Evolutionary conservation across 2,113 vertebrate genomes (phyloP), one percentile per base, ranked within the genome.

Genomic region (Pedetes capensis): DNA sequence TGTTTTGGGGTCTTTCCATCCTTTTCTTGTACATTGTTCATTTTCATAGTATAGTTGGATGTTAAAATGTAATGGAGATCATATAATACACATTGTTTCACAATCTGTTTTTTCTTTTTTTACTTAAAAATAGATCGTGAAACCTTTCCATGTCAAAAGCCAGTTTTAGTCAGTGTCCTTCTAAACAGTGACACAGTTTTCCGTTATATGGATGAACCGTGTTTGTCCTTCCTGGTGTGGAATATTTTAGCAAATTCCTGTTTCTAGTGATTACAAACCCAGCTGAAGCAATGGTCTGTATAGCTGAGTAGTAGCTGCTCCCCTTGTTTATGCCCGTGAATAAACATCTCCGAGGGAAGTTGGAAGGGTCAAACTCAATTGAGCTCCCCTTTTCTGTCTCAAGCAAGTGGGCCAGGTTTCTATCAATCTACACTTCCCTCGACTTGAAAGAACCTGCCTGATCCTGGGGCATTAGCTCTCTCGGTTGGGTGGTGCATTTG

Each of bases 331-430:
- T 66, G 61, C 53, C 42, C 47, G 5, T 6, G 39, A 49, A 42
- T 18, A 53, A 51, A 44, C 17, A 32, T 47, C 37, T 23, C 18
- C 37, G 23, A 0, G 5, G 42, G 76, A n/a, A 20, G 59, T 32
- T n/a, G n/a, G 78, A 1, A 12, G 49, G 44, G 47, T 5, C 18
- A 49, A 71, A 14, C n/a, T 51, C 14, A n/a, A 5, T 6, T 18
- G 64, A n/a, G 32, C 9, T 32, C 6, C 12, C 34, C 47, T 29
- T 8, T 29, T 29, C 59, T 59, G 39, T 32, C 25, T 8, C 42
- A 11, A 2, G 1, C 3, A 12, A 51, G 17, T 23, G 22, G 37
- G 27, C 22, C 0, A 4, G 29, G 20, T 27, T 64, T 20, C 25
- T 4, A 12, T 47, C 79, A 16, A 18, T 17, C 27, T 2, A 11